Evolutionary conservation across 2,797 vertebrate genomes (phyloP), one percentile per base, ranked within the genome.

Genomic region (Cynopterus sphinx): DNA sequence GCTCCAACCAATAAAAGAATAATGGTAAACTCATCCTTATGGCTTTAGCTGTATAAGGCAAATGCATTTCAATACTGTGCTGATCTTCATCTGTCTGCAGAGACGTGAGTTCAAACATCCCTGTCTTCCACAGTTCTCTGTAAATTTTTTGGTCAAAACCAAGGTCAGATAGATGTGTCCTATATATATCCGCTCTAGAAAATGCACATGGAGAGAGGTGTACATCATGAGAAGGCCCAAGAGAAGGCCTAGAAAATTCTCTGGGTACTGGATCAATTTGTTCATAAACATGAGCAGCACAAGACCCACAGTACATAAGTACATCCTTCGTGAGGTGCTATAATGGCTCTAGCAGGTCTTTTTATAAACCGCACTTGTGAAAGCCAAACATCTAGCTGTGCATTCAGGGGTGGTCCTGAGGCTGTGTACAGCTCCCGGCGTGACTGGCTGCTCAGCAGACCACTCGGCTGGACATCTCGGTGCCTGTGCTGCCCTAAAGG

Each of bases 1-100:
- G 99, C 99, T 92, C 99, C 99, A 96, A 99, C 99, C 97, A 99
- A 99, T 98, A 99, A 99, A 96, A 99, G 99, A 98, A 99, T 99
- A 98, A 99, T 99, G 98, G 99, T 99, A 98, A 99, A 99, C 98
- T 99, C 99, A 97, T 99, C 99, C 99, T 99, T 99, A 99, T 99
- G 99, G 99, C 99, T 99, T 99, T 99, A 99, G 99, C 99, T 99
- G 99, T 99, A 71, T 99, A 99, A 99, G 99, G 99, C 99, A 99
- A 99, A 98, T 99, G 99, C 99, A 99, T 99, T 99, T 99, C 99
- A 98, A 99, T 99, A 99, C 99, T 99, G 99, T 99, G 99, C 99
- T 99, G 99, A 92, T 99, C 99, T 99, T 99, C 99, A 68, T 99
- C 99, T 96, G 99, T 99, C 98, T 99, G 99, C 97, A 99, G 98